Evolutionary conservation across 2,113 vertebrate species (phyloP).

Genomic region (Gavialis gangeticus): DNA sequence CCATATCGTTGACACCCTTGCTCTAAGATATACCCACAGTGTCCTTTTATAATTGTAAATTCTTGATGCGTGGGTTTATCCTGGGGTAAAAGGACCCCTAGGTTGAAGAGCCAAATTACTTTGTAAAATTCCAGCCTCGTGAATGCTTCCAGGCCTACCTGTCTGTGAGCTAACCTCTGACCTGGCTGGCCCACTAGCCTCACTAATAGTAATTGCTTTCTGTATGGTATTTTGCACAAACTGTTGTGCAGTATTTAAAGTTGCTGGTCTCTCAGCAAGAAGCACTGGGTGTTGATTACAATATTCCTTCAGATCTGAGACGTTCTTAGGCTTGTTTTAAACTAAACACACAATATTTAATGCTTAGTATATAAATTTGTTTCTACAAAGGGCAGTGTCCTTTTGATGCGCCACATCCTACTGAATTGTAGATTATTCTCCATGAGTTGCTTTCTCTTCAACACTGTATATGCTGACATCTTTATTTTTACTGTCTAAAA

Average conservation of each 20-base stretch:
- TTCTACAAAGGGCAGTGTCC: not conserved
- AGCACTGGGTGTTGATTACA: not conserved
- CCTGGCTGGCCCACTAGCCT: not conserved
- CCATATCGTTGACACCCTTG: not conserved
- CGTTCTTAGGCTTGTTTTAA: not conserved
- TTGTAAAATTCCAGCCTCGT: not conserved
- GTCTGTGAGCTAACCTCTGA: not conserved
- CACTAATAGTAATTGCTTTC: not conserved
- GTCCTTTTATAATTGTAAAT: not conserved
- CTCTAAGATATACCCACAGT: not conserved
- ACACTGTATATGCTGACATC: rapidly evolving
- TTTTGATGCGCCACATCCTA: not conserved
- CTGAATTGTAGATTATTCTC: not conserved
- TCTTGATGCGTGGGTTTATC: not conserved
- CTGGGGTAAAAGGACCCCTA: not conserved
- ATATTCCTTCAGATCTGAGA: not conserved
- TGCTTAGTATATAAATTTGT: not conserved
- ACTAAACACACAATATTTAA: not conserved
- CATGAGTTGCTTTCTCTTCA: not conserved
- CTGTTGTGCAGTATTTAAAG: not conserved
- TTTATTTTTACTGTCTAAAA: not conserved
- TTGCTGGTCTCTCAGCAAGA: not conserved
- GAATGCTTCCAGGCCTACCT: not conserved
- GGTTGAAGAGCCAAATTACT: not conserved
- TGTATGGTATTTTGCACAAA: rapidly evolving